These are phyloP conservation scores for Aphrophora alni DNA, from an alignment of 2,888 invertebrate genomes.

Conservation along the genomic window DNA sequence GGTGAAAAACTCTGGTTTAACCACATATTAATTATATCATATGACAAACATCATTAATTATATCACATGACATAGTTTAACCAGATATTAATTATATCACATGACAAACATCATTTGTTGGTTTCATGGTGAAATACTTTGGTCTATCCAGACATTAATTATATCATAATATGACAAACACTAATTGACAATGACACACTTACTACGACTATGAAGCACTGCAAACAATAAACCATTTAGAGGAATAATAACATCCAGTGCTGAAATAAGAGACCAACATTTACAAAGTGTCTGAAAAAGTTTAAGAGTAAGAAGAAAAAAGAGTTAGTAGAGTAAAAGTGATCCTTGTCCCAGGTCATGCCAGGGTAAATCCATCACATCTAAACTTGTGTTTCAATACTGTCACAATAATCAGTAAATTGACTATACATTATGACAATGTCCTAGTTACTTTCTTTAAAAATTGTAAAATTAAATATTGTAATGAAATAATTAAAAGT, in stretches of 20 bases:
- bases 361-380: not conserved
- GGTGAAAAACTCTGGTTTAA: no score
- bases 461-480: not conserved
- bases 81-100: no score
- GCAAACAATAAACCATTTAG: not conserved
- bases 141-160: not conserved
- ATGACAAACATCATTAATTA: no score
- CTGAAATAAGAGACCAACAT: slow-evolving; percentile 4
- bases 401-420: not conserved
- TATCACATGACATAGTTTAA: no score
- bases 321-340: not conserved
- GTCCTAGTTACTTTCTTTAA: not conserved
- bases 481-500: not conserved
- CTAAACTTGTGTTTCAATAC: not conserved
- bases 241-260: not conserved
- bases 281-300: slow-evolving; percentile 7
- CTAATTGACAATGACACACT: slow-evolving; percentile 6
- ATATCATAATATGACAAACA: slow-evolving; percentile 3
- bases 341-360: not conserved
- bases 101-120: no score
- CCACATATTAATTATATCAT: no score
- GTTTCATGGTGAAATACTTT: not conserved
- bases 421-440: not conserved
- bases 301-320: not conserved
- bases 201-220: not conserved